Percentiles rank a stretch among this genome's conserved stretches.
phyloP scores from a whole-genome alignment of 2,797 vertebrate genomes.

The Coregonus sp. region DNA sequence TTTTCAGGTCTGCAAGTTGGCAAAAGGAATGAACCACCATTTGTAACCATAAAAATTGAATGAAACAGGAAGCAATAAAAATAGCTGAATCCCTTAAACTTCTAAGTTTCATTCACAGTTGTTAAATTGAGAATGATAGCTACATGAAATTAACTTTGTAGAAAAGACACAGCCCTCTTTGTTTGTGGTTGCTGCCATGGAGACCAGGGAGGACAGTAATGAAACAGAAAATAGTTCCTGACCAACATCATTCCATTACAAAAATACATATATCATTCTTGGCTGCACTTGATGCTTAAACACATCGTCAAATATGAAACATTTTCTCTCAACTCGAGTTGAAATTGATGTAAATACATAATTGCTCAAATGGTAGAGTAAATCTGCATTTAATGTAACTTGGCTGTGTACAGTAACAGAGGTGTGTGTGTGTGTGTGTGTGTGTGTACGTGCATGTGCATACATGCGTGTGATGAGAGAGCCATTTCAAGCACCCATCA shows the following conservation, averaged over 20 bases:
- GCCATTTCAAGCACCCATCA: not conserved
- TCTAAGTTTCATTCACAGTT: not conserved
- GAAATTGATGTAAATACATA: not conserved
- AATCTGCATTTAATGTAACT: not conserved
- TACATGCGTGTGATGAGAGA: not conserved
- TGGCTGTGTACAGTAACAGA: not conserved
- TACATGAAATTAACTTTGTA: not conserved
- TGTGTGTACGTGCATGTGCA: no score
- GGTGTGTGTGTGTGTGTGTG: no score
- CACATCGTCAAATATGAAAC: slow-evolving; percentile 1
- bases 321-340: not conserved
- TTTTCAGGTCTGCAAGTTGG: not conserved
- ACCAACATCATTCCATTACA: not conserved
- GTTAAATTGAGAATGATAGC: not conserved
- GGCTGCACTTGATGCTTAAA: slow-evolving; percentile 2
- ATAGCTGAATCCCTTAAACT: not conserved
- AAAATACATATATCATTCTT: not conserved
- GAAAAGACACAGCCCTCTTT: slow-evolving; percentile 2
- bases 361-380: not conserved
- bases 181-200: slow-evolving; percentile 6
- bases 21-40: not conserved
- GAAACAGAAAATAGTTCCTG: slow-evolving; percentile 7
- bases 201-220: slow-evolving; percentile 9
- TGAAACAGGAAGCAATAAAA: slow-evolving; percentile 5
- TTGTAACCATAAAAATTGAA: not conserved